Evolutionary conservation across 1,140 invertebrate species (phyloP).

Genomic region (Drosophila novamexicana): DNA sequence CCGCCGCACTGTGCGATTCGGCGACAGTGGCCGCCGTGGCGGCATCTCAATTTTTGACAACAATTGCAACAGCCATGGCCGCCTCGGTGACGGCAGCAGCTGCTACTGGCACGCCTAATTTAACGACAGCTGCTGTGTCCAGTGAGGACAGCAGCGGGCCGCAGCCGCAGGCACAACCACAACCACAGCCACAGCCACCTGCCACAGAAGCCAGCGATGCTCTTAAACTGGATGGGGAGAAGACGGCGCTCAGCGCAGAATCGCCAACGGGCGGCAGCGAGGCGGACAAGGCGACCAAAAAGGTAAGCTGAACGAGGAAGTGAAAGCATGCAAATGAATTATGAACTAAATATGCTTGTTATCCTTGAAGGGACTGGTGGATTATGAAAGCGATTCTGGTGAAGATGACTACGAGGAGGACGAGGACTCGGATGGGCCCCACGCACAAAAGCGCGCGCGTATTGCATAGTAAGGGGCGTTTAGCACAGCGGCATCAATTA

Average conservation of each 20-base stretch:
- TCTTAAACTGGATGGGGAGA: constrained; percentile 40
- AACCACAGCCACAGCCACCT: constrained; percentile 10
- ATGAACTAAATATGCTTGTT: too few species aligned
- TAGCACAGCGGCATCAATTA: constrained; percentile 74
- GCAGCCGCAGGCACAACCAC: not conserved
- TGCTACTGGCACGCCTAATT: constrained; percentile 41
- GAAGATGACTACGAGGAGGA: constrained; percentile 97
- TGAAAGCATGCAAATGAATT: not conserved
- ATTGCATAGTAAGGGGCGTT: constrained; percentile 73
- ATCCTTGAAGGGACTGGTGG: constrained; percentile 91
- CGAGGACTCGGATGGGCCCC: constrained; percentile 85
- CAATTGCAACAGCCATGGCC: constrained; percentile 63
- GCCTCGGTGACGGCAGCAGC: constrained; percentile 70
- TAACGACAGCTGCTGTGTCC: constrained; percentile 53
- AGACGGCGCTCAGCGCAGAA: constrained; percentile 38
- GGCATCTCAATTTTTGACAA: constrained; percentile 54
- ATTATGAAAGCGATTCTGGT: constrained; percentile 97
- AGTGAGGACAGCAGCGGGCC: constrained; percentile 39
- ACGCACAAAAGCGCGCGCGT: constrained; percentile 82
- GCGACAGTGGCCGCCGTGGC: constrained; percentile 69
- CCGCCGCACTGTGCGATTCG: constrained; percentile 66
- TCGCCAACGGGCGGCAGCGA: constrained; percentile 41
- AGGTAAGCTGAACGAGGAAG: constrained; percentile 33
- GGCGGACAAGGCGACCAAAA: constrained; percentile 67
- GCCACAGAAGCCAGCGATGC: constrained; percentile 43